Percentiles rank a stretch among this genome's conserved stretches.
phyloP scores from a whole-genome alignment of 2,888 invertebrate species.

The Apamea sordens region DNA sequence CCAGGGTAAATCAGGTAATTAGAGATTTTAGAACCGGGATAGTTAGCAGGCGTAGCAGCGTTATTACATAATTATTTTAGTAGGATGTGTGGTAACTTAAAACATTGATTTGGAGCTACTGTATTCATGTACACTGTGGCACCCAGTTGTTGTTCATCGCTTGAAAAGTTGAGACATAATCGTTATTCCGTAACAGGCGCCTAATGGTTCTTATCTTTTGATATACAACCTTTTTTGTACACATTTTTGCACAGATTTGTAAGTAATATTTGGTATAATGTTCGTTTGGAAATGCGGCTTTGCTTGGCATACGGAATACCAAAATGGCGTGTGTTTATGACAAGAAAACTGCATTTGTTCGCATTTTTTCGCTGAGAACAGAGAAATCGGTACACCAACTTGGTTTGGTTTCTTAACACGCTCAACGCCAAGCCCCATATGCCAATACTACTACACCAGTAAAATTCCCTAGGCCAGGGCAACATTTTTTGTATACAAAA shows the following conservation, averaged over 20 bases:
- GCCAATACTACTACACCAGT: too few species aligned
- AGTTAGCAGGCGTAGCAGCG: too few species aligned
- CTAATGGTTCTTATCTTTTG: constrained; percentile 57
- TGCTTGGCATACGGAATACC: constrained; percentile 5
- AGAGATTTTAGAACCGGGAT: not conserved
- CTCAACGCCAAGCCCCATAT: too few species aligned
- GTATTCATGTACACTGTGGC: constrained; percentile 6
- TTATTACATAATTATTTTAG: not conserved
- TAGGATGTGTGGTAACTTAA: not conserved
- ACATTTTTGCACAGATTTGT: constrained; percentile 42
- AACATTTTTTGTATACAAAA: too few species aligned
- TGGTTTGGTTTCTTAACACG: not conserved
- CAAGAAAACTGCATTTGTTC: constrained; percentile 6
- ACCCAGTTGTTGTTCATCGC: constrained; percentile 32
- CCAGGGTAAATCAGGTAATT: not conserved
- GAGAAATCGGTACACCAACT: too few species aligned
- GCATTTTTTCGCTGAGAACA: not conserved
- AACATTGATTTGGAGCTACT: not conserved
- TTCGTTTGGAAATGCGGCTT: constrained; percentile 19
- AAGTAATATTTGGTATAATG: constrained; percentile 33
- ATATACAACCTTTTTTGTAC: constrained; percentile 38
- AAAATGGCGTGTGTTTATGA: constrained; percentile 18
- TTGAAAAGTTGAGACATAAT: constrained; percentile 53
- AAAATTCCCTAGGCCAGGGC: too few species aligned
- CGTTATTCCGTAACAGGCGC: constrained; percentile 37